Conservation (phyloP, 2,888 invertebrate species). For the Brenthis daphne region DNA sequence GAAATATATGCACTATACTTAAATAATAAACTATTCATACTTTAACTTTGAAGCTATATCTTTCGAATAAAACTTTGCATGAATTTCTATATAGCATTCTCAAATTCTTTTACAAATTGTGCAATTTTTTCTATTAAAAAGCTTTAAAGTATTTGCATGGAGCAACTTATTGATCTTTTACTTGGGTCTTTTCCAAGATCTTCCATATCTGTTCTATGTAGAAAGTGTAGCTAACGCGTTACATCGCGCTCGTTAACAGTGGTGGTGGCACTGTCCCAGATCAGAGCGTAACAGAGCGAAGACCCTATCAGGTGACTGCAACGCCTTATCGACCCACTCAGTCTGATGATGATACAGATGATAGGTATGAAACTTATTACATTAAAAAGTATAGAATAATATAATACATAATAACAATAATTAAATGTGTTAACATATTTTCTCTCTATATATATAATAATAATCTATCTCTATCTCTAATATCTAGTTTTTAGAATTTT, state of each 20-base stretch:
- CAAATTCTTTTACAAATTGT: not conserved
- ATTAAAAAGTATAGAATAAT: not conserved
- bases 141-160: slow-evolving; percentile 16
- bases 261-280: slow-evolving; percentile 47
- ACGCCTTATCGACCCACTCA: slow-evolving; percentile 39
- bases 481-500: no score
- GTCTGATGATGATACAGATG: slow-evolving; percentile 43
- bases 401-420: no score
- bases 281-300: slow-evolving; percentile 43
- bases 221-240: slow-evolving; percentile 27
- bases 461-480: no score
- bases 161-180: not conserved
- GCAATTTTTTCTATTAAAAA: not conserved
- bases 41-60: not conserved
- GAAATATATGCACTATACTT: no score
- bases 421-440: no score
- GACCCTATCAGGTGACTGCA: slow-evolving; percentile 45
- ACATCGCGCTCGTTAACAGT: slow-evolving; percentile 46
- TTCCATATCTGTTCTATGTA: slow-evolving; percentile 15
- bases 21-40: no score
- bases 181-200: not conserved
- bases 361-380: slow-evolving; percentile 39
- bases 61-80: not conserved
- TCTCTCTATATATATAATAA: no score
- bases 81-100: no score